Evolutionary conservation across 2,797 vertebrate genomes (phyloP).

Genomic region (Diceros bicornis): DNA sequence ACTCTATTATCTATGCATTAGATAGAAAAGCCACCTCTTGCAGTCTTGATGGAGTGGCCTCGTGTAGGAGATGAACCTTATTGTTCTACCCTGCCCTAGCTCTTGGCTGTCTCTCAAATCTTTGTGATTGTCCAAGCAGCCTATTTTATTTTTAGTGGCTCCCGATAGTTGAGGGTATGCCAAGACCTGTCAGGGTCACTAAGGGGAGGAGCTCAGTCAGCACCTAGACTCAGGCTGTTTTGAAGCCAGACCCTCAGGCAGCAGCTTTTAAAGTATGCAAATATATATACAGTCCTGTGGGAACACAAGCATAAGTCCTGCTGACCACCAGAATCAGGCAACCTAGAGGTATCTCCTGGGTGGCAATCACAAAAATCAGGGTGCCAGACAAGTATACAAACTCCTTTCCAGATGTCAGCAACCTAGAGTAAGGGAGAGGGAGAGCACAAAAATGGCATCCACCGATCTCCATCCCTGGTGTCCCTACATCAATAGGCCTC

Average conservation of each 20-base stretch:
- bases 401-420: neutral
- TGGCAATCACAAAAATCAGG: neutral
- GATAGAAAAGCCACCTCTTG: neutral
- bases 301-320: neutral
- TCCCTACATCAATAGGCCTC: neutral
- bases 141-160: neutral
- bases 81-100: neutral
- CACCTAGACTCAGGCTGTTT: neutral
- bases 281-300: neutral
- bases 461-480: no score
- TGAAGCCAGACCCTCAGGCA: neutral
- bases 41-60: neutral
- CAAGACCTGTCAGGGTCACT: neutral
- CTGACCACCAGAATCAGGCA: neutral
- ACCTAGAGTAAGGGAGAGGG: neutral
- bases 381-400: neutral
- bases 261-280: neutral
- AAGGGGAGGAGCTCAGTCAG: neutral
- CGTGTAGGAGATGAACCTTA: neutral
- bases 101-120: neutral
- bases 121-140: neutral
- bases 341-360: neutral
- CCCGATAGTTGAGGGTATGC: neutral
- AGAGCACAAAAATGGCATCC: neutral
- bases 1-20: neutral